Conservation (phyloP, 2,113 vertebrate species). For the Podilymbus podiceps region DNA sequence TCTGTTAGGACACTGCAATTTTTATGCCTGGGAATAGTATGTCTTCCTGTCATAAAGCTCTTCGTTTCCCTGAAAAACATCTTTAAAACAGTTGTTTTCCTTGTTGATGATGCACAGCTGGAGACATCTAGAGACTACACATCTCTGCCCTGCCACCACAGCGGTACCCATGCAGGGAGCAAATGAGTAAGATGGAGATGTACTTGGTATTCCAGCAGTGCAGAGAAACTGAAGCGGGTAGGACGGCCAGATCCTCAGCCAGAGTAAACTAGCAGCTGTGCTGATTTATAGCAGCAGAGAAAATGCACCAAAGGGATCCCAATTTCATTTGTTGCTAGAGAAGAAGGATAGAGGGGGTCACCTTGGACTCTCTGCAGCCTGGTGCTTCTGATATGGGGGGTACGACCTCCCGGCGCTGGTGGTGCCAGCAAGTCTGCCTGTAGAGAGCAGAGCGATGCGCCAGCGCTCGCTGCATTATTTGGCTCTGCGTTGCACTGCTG, state of each 20-base stretch:
- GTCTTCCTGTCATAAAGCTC: not conserved
- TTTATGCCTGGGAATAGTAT: not conserved
- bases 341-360: not conserved
- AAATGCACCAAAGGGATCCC: not conserved
- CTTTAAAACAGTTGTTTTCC: not conserved
- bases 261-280: not conserved
- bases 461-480: not conserved
- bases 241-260: not conserved
- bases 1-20: not conserved
- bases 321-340: not conserved
- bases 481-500: not conserved
- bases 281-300: not conserved
- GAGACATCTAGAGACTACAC: not conserved
- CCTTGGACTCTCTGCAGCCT: not conserved
- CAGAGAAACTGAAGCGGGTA: not conserved
- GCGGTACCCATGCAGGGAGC: not conserved
- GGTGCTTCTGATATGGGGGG: not conserved
- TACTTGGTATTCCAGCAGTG: not conserved
- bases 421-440: not conserved
- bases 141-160: not conserved
- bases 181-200: not conserved
- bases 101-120: not conserved
- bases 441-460: not conserved
- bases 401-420: not conserved
- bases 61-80: not conserved